A percentile compares a stretch with the other conserved stretches of the same genome.
Conservation (phyloP, 2,113 vertebrate species). For the Phoenicopterus ruber region DNA sequence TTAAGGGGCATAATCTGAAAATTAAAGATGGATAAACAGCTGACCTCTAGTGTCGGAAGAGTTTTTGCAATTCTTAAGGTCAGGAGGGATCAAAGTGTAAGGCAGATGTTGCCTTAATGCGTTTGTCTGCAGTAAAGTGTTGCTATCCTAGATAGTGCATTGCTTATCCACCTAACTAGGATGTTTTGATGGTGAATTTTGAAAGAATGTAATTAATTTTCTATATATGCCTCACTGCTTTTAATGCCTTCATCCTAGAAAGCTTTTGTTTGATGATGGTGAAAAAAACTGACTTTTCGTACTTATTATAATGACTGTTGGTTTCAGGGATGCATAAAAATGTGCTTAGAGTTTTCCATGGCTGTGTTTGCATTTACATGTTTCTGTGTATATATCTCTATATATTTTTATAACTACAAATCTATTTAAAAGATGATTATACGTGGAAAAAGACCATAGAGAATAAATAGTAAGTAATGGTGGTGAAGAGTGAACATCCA, state of each 20-base stretch:
- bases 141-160: fast-evolving
- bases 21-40: not conserved
- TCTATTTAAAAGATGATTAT: not conserved
- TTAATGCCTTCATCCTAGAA: not conserved
- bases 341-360: not conserved
- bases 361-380: not conserved
- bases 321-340: not conserved
- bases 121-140: fast-evolving
- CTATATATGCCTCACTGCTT: not conserved
- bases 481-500: not conserved
- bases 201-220: not conserved
- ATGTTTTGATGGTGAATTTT: not conserved
- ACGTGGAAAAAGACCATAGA: not conserved
- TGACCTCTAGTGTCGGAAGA: not conserved
- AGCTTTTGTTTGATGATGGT: not conserved
- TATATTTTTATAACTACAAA: too few species aligned
- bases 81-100: not conserved
- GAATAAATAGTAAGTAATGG: not conserved
- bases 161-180: too few species aligned
- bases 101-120: not conserved
- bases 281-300: not conserved
- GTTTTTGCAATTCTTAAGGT: not conserved
- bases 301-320: not conserved
- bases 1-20: not conserved
- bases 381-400: not conserved